Evolutionary conservation across 2,888 invertebrate species (phyloP).

Genomic region (Dicroscelio sp.): DNA sequence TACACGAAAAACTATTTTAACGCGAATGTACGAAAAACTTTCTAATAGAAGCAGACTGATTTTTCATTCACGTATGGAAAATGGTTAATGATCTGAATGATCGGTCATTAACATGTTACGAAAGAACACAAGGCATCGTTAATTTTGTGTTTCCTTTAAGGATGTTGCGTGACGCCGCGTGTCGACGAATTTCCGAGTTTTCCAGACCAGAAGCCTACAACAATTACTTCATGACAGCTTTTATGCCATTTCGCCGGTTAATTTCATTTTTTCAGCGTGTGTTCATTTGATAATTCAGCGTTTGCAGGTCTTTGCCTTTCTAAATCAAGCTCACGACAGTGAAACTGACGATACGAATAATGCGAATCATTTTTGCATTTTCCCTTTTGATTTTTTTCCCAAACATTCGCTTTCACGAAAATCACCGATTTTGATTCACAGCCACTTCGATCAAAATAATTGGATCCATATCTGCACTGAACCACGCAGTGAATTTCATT

Average conservation of each 20-base stretch:
- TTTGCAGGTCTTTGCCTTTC: conserved; percentile 76
- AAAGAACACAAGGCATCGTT: conserved; percentile 15
- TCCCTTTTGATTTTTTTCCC: conserved; percentile 32
- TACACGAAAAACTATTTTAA: too few relatives aligned
- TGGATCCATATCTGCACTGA: too few relatives aligned
- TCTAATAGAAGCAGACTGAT: background rate
- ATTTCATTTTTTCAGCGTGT: conserved; percentile 71
- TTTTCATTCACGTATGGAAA: conserved; percentile 39
- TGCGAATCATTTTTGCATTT: conserved; percentile 57
- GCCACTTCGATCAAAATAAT: too few relatives aligned
- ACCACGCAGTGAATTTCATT: too few relatives aligned
- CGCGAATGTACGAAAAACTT: conserved; percentile 32
- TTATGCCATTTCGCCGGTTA: conserved; percentile 64
- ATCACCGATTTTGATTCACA: conserved; percentile 28
- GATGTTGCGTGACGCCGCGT: conserved; percentile 60
- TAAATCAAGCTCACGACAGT: conserved; percentile 74
- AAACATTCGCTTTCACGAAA: conserved; percentile 66
- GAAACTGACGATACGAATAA: conserved; percentile 71
- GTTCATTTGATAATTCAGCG: conserved; percentile 74
- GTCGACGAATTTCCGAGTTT: conserved; percentile 70
- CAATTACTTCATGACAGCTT: conserved; percentile 78
- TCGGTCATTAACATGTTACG: conserved; percentile 52
- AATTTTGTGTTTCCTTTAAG: background rate
- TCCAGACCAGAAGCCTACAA: conserved; percentile 59
- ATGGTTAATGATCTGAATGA: conserved; percentile 46